Percentiles rank a stretch among this genome's conserved stretches.
Conservation (phyloP, 2,888 invertebrate species). For the Erannis defoliaria region DNA sequence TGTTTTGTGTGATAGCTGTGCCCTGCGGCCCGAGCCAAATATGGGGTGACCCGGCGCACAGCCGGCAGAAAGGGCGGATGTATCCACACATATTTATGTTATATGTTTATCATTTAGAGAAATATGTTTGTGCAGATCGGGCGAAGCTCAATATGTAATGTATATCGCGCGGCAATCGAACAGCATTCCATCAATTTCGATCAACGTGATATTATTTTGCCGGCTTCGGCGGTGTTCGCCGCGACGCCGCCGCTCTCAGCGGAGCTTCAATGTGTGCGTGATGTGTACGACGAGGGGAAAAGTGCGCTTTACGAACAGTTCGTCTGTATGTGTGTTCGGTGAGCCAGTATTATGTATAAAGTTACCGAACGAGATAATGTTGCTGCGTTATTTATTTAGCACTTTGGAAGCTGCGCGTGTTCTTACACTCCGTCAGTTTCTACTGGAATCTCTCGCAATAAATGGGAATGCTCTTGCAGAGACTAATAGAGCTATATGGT, state of each 20-base stretch:
- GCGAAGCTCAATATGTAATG: slow-evolving; percentile 21
- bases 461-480: not conserved
- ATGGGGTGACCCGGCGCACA: not conserved
- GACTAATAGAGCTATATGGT: not conserved
- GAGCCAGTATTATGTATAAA: slow-evolving; percentile 5
- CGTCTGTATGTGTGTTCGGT: not conserved
- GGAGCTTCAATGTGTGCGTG: not conserved
- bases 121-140: slow-evolving; percentile 19
- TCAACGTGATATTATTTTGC: slow-evolving; percentile 38
- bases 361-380: slow-evolving; percentile 10
- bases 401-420: slow-evolving; percentile 5
- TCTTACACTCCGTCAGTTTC: not conserved
- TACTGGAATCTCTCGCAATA: not conserved
- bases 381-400: slow-evolving; percentile 9
- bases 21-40: not conserved
- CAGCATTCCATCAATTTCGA: slow-evolving; percentile 42
- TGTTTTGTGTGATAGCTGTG: slow-evolving; percentile 5
- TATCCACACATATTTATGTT: slow-evolving; percentile 4
- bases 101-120: slow-evolving; percentile 10
- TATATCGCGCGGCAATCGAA: slow-evolving; percentile 35
- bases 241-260: slow-evolving; percentile 17
- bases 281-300: not conserved
- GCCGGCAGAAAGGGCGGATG: slow-evolving; percentile 2
- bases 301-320: slow-evolving; percentile 9
- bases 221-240: slow-evolving; percentile 21